A percentile compares a stretch with the other conserved stretches of the same genome.
Evolutionary conservation across 2,888 invertebrate genomes (phyloP).

Genomic region (Lycaena phlaeas): DNA sequence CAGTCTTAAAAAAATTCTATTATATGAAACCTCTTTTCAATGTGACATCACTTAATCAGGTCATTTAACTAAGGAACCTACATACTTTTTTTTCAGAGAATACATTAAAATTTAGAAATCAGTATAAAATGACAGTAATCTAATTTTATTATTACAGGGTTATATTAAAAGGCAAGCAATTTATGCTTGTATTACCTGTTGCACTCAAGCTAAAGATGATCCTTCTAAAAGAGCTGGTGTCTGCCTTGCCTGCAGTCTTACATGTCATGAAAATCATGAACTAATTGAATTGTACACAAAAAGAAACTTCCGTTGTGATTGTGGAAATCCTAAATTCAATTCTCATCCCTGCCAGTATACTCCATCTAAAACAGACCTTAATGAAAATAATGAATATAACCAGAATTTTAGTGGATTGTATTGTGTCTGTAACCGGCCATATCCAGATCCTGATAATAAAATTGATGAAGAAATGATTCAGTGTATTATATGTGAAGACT

Average conservation of each 20-base stretch:
- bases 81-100: too few species aligned
- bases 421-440: conserved; percentile 92
- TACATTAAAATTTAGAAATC: too few species aligned
- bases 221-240: conserved; percentile 81
- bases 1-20: too few species aligned
- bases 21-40: too few species aligned
- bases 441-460: conserved; percentile 91
- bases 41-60: too few species aligned
- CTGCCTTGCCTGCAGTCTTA: conserved; percentile 94
- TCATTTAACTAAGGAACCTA: too few species aligned
- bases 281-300: conserved; percentile 97
- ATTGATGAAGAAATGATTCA: conserved; percentile 95
- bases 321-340: conserved; percentile 87
- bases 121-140: too few species aligned
- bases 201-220: conserved; percentile 75
- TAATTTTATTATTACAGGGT: conserved; percentile 87
- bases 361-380: conserved; percentile 75
- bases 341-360: conserved; percentile 78
- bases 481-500: conserved; percentile 97
- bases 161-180: conserved; percentile 93
- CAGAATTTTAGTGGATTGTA: conserved; percentile 96
- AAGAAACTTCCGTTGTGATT: conserved; percentile 95
- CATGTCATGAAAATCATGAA: conserved; percentile 97
- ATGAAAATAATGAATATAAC: conserved; percentile 85
- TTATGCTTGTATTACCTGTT: conserved; percentile 95